Evolutionary conservation across 37 sponge, comb jelly and placozoan species (phyloP).

Genomic region (Axinella damicornis): DNA sequence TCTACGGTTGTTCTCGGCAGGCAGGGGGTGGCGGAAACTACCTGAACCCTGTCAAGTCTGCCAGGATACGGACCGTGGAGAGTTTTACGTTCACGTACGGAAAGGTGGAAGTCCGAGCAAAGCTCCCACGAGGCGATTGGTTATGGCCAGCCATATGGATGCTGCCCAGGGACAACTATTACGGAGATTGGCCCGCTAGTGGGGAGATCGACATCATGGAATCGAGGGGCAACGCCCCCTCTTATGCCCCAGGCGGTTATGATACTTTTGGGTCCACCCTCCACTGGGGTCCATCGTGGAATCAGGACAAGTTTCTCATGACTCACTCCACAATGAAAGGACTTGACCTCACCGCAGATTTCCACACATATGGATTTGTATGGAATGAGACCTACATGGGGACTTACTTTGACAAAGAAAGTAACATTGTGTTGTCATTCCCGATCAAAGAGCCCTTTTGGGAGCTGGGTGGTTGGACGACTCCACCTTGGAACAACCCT

Average conservation of each 20-base stretch:
- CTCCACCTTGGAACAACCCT: conserved; percentile 70
- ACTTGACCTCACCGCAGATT: conserved; percentile 68
- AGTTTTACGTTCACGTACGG: conserved; percentile 82
- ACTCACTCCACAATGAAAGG: conserved; percentile 38
- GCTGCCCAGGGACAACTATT: conserved; percentile 70
- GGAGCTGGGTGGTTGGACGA: conserved; percentile 62
- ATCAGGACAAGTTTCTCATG: conserved; percentile 34
- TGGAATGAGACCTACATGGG: conserved; percentile 92
- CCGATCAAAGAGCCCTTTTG: conserved; percentile 76
- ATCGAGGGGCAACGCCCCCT: conserved; percentile 76
- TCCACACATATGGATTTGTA: conserved; percentile 73
- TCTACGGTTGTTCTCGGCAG: conserved; percentile 69
- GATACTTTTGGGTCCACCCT: conserved; percentile 79
- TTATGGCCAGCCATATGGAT: conserved; percentile 89
- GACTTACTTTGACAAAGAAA: conserved; percentile 72
- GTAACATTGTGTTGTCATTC: conserved; percentile 57
- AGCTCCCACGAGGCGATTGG: conserved; percentile 85
- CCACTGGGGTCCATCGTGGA: conserved; percentile 67
- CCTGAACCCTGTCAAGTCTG: conserved; percentile 83
- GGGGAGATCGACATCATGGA: conserved; percentile 94
- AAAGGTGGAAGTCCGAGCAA: conserved; percentile 73
- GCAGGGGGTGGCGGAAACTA: conserved; percentile 78
- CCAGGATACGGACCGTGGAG: conserved; percentile 66
- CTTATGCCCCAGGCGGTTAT: conserved; percentile 74
- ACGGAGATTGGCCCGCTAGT: conserved; percentile 85